Base-by-base conservation (phyloP, 23 tunicate genomes). In the Styela clava region DNA sequence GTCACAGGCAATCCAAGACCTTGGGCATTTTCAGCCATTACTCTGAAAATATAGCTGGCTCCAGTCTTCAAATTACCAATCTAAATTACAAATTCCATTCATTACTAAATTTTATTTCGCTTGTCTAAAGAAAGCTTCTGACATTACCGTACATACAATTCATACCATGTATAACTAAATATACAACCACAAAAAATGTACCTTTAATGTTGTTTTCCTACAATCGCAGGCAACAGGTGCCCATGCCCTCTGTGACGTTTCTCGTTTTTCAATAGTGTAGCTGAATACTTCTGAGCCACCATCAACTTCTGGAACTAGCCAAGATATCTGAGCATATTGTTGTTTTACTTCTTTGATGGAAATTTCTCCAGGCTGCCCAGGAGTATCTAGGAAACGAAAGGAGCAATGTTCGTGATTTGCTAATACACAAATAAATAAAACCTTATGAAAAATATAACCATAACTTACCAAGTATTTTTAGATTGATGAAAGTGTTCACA, bases 361-460 rank as follows among this genome's bases (percentile, higher is more conserved):
- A 56, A 90, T 67, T 21, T 74, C 31, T 18, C 82, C 92, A 1
- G 95, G 91, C 35, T 74, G 81, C 23, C 96, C 96, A 9, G 99
- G 99, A 74, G 92, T 95, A 73, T 95, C 99, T 76, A 25, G 0
- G 37, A n/a, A n/a, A n/a, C n/a, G n/a, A 0, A n/a, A n/a, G n/a
- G n/a, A n/a, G n/a, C n/a, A n/a, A n/a, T n/a, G n/a, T n/a, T n/a
- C n/a, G n/a, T n/a, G n/a, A n/a, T n/a, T n/a, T n/a, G n/a, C n/a
- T n/a, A n/a, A 3, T 3, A 26, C 29, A 28, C 16, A 71, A 27
- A 3, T 16, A 18, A 71, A 71, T 34, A 27, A 5, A 16, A 71
- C 29, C 12, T 18, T 71, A 7, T 3, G 7, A 71, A 71, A 18
- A 2, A 5, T 3, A 71, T n/a, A n/a, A n/a, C n/a, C n/a, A n/a